Conservation (phyloP, 1,140 invertebrate genomes). For the Hydropsyche tenuis region DNA sequence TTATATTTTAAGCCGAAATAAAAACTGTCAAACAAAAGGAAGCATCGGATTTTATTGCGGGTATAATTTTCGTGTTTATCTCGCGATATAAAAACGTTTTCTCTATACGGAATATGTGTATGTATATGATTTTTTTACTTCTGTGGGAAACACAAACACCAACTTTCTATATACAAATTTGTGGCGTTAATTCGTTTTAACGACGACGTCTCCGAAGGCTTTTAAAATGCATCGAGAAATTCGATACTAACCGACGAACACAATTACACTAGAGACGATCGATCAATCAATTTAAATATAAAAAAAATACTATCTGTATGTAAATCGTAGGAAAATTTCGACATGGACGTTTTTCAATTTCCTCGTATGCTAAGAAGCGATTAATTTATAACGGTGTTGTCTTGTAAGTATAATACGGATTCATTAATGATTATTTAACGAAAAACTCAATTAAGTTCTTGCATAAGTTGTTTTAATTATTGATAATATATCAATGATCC, state of each 20-base stretch:
- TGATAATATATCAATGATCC: no score
- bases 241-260: conserved; percentile 12
- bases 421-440: no score
- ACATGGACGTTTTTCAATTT: conserved; percentile 22
- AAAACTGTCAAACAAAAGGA: conserved; percentile 4
- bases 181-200: conserved; percentile 26
- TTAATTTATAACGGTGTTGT: neutral
- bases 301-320: conserved; percentile 26
- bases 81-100: neutral
- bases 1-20: no score
- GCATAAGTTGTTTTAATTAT: no score
- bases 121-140: neutral
- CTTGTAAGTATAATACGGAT: no score
- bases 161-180: conserved; percentile 19
- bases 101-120: neutral
- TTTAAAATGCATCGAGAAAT: conserved; percentile 3
- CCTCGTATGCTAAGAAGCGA: neutral
- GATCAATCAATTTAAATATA: conserved; percentile 23
- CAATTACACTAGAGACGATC: conserved; percentile 23
- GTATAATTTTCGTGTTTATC: conserved; percentile 1
- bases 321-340: conserved; percentile 31
- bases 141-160: conserved; percentile 4
- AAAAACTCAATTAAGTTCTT: no score
- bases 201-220: neutral
- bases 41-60: conserved; percentile 2